Base-by-base conservation (phyloP, 2,888 invertebrate species). In the Tipula unca region DNA sequence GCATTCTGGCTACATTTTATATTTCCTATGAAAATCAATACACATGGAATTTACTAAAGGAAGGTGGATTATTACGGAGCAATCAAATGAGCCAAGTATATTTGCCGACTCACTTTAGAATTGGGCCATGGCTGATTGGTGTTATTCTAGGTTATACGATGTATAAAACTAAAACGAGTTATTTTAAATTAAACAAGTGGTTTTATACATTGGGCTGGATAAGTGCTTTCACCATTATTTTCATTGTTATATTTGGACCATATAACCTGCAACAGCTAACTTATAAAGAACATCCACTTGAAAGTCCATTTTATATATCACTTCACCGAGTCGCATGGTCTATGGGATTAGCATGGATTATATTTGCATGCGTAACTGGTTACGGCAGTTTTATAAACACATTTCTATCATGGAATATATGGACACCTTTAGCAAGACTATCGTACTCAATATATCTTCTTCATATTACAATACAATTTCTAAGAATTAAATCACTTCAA, bases 91-190 rank as follows among this genome's bases (percentile, higher is more conserved):
- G 29, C 42, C 20, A 89, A 85, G 36, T 86, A 32, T 89, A 89
- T 85, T 87, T 86, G 25, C 86, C 88, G 2, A 89, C 89, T 1
- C 89, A 89, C 36, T 87, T 88, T 0, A 87, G 89, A 84, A 87
- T 88, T 32, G 87, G 88, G 6, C 88, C 89, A 20, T 90, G 89
- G 88, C 85, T 90, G 3, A 87, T 90, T 85, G 90, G 90, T 1
- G 83, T 89, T 29, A 86, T 89, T 35, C 87, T 89, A 17, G 90
- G 89, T 85, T 88, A 88, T 69, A 86, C 89, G 6, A 10, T n/a
- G n/a, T n/a, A n/a, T n/a, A n/a, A n/a, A n/a, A n/a, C n/a, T n/a
- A n/a, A n/a, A n/a, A n/a, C n/a, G n/a, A n/a, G n/a, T n/a, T n/a
- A n/a, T n/a, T n/a, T n/a, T n/a, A n/a, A n/a, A n/a, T n/a, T n/a